Conservation (phyloP, 1,140 invertebrate species). For the Drosophila arawakana region DNA sequence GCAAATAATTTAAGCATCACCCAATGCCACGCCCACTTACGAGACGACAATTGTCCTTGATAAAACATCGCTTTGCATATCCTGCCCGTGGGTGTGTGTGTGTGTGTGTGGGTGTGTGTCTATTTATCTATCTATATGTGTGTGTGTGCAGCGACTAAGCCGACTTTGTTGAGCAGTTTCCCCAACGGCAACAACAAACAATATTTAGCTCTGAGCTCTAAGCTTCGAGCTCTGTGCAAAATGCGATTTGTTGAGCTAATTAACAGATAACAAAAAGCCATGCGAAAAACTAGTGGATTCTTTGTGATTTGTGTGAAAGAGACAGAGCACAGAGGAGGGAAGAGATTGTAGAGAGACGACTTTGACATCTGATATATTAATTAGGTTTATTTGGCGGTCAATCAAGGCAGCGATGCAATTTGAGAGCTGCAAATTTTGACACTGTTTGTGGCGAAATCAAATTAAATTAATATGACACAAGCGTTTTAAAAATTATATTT, state of each 20-base stretch:
- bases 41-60: constrained; percentile 33
- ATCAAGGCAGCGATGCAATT: no score
- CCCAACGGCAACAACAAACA: constrained; percentile 13
- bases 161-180: constrained; percentile 31
- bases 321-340: no score
- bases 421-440: no score
- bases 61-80: constrained; percentile 16
- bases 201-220: not conserved
- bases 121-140: constrained; percentile 6
- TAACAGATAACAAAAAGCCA: constrained; percentile 10
- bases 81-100: not conserved
- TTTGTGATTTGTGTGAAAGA: not conserved
- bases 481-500: not conserved
- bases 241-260: constrained; percentile 36
- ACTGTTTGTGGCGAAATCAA: no score
- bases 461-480: no score
- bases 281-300: not conserved
- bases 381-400: no score
- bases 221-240: not conserved
- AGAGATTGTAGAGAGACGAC: no score
- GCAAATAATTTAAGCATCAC: constrained; percentile 68
- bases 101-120: not conserved
- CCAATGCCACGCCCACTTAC: constrained; percentile 23
- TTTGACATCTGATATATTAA: no score
- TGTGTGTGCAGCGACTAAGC: constrained; percentile 30